Evolutionary conservation across 2,113 vertebrate genomes (phyloP).

Genomic region (Macroglossus sobrinus): DNA sequence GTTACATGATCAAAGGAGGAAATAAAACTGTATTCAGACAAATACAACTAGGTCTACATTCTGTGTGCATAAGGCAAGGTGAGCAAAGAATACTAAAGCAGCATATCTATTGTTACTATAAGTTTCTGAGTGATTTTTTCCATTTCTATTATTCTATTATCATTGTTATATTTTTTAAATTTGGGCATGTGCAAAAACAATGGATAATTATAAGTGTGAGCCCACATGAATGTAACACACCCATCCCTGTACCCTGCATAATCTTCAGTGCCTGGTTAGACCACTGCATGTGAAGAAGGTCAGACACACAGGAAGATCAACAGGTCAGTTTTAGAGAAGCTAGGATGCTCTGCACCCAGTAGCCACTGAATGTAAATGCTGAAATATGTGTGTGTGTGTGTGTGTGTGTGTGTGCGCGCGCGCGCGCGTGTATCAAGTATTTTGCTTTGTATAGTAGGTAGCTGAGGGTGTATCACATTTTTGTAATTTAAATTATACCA

Average conservation of each 20-base stretch:
- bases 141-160: background rate
- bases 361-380: background rate
- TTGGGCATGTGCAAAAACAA: background rate
- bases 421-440: background rate
- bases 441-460: background rate
- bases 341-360: background rate
- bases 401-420: no score
- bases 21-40: background rate
- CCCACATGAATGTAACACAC: background rate
- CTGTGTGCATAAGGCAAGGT: background rate
- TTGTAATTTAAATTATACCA: constrained; percentile 14
- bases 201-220: background rate
- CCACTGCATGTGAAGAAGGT: background rate
- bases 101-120: background rate
- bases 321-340: background rate
- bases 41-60: background rate
- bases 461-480: background rate
- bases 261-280: background rate
- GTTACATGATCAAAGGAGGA: background rate
- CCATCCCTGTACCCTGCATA: accelerated
- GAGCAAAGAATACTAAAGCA: background rate
- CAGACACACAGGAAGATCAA: no score
- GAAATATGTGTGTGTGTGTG: background rate
- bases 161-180: background rate
- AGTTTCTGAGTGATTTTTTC: background rate